phyloP scores from a whole-genome alignment of 2,797 vertebrate species.

The Anomalospiza imberbis region DNA sequence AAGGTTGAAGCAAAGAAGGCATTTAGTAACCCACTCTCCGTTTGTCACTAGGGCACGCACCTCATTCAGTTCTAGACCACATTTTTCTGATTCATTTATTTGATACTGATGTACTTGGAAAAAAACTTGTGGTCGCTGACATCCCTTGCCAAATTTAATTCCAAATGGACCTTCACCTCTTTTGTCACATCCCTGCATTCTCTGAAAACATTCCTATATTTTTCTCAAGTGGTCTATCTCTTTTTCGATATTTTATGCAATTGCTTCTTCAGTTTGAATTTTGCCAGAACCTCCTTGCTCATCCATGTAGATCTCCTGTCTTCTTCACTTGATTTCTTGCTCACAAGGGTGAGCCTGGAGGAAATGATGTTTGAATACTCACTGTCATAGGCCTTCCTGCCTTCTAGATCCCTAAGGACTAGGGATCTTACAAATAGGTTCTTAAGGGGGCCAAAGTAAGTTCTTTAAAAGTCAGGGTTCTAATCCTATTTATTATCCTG shows the following conservation, averaged over 20 bases:
- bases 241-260: neutral
- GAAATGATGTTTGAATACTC: neutral
- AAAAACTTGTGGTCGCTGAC: accelerated
- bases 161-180: neutral
- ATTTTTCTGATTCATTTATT: neutral
- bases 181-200: neutral
- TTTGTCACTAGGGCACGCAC: neutral
- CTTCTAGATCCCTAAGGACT: neutral
- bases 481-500: neutral
- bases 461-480: neutral
- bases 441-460: neutral
- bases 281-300: neutral
- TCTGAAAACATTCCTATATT: neutral
- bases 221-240: neutral
- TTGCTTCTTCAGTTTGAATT: neutral
- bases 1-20: neutral
- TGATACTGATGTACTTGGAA: neutral
- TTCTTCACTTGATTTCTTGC: neutral
- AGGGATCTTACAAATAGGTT: neutral
- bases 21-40: neutral
- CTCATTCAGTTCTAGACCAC: neutral
- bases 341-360: neutral
- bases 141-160: neutral
- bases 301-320: neutral
- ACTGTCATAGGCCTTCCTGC: neutral